These are phyloP conservation scores for Noctilio leporinus DNA, from an alignment of 2,113 vertebrate species.

Conservation along the genomic window DNA sequence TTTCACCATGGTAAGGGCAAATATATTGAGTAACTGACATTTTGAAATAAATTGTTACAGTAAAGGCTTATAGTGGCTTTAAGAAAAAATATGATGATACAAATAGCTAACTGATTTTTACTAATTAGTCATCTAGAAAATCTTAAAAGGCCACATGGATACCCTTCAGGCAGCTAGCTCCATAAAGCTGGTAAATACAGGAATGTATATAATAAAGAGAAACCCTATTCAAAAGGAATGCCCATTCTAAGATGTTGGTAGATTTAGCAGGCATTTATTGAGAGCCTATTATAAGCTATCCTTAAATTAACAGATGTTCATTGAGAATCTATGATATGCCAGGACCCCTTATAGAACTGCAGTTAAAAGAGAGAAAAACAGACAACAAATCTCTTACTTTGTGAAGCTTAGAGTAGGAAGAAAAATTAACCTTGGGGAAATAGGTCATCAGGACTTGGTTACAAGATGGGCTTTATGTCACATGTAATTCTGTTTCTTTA, in stretches of 20 bases:
- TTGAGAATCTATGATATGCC: neutral
- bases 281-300: neutral
- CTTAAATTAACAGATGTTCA: neutral
- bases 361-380: neutral
- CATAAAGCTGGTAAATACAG: neutral
- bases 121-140: neutral
- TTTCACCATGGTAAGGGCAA: neutral
- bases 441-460: neutral
- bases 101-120: neutral
- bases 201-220: neutral
- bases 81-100: neutral
- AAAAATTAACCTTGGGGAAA: neutral
- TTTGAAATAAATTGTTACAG: neutral
- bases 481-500: neutral
- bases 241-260: neutral
- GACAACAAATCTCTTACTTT: neutral
- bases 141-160: neutral
- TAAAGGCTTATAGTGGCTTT: neutral
- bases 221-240: neutral
- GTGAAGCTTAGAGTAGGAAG: neutral
- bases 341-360: neutral
- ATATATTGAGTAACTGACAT: neutral
- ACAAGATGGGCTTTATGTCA: neutral
- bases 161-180: neutral
- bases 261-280: neutral